A percentile compares a stretch with the other conserved stretches of the same genome.
These are phyloP conservation scores for Coracias cyanogaster DNA, from an alignment of 2,797 vertebrate genomes.

Conservation along the genomic window DNA sequence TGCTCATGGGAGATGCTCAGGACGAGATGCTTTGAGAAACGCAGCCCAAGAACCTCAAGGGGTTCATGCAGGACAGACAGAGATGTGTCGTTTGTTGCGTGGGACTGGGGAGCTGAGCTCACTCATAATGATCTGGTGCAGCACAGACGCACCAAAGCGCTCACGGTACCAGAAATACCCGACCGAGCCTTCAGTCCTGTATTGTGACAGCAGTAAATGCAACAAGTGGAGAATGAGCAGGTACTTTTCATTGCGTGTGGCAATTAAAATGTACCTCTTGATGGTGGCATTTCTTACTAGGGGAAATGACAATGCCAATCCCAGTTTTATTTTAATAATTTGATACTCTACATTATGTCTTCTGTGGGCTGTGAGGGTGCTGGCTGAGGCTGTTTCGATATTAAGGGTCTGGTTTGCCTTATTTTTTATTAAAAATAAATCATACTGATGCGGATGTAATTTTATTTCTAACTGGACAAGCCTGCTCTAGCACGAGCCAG, in stretches of 20 bases:
- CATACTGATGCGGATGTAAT: conserved; percentile 8
- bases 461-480: conserved; percentile 58
- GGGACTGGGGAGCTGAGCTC: not conserved
- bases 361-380: not conserved
- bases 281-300: not conserved
- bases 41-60: not conserved
- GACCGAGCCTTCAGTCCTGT: not conserved
- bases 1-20: not conserved
- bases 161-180: not conserved
- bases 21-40: not conserved
- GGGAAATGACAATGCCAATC: not conserved
- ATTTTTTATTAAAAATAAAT: conserved; percentile 47
- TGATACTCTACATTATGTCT: not conserved
- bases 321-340: not conserved
- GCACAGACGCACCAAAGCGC: rapidly evolving
- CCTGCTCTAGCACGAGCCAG: conserved; percentile 42
- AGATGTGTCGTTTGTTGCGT: rapidly evolving
- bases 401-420: conserved; percentile 4
- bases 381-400: not conserved
- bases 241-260: not conserved
- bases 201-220: not conserved
- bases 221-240: not conserved
- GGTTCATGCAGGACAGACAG: rapidly evolving
- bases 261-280: conserved; percentile 2
- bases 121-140: not conserved